Evolutionary conservation across 2,113 vertebrate species (phyloP).

Genomic region (Fregata magnificens): DNA sequence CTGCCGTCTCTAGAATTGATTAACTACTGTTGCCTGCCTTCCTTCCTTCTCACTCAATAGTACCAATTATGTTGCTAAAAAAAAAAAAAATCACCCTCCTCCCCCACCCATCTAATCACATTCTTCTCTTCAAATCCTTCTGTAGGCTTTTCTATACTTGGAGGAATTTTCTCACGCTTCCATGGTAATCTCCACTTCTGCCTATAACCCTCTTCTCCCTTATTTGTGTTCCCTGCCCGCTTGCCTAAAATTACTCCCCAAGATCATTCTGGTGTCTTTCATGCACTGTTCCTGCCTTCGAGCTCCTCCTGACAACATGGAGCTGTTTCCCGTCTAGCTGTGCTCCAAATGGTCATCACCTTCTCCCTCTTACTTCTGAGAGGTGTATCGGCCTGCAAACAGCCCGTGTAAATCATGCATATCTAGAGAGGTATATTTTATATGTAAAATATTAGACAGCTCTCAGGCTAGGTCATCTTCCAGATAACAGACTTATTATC

Average conservation of each 20-base stretch:
- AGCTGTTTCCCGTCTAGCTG: not conserved
- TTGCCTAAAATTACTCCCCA: not conserved
- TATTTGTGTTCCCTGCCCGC: not conserved
- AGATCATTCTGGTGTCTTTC: not conserved
- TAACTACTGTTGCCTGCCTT: not conserved
- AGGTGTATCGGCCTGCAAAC: not conserved
- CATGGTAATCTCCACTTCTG: constrained; percentile 16
- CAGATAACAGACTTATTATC: not conserved
- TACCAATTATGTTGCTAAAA: constrained; percentile 19
- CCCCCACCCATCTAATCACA: not conserved
- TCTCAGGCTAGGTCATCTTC: not conserved
- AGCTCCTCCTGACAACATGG: not conserved
- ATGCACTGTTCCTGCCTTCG: not conserved
- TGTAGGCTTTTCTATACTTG: not conserved
- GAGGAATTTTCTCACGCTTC: constrained; percentile 35
- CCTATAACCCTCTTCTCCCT: not conserved
- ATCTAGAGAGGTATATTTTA: not conserved
- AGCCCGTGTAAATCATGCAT: not conserved
- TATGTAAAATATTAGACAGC: not conserved
- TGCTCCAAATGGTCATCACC: not conserved
- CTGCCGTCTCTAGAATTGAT: not conserved
- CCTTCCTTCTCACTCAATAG: not conserved
- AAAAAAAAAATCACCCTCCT: not conserved
- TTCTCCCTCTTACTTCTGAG: not conserved
- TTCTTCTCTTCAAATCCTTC: constrained; percentile 15